Conservation (phyloP, 2,113 vertebrate species). For the Falcunculus frontatus region DNA sequence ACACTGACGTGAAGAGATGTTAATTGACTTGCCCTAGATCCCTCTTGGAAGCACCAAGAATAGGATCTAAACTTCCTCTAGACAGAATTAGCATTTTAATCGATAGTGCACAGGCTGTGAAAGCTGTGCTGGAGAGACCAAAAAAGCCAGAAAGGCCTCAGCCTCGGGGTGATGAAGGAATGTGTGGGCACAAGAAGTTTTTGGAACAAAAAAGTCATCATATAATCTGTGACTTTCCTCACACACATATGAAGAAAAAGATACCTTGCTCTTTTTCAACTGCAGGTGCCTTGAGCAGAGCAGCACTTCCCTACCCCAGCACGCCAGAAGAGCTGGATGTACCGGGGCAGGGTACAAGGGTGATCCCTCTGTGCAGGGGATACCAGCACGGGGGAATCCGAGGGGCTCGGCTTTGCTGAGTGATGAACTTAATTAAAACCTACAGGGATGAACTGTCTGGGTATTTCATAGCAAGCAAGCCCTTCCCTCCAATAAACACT, state of each 20-base stretch:
- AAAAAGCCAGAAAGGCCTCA: not conserved
- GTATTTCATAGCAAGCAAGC: fast-evolving
- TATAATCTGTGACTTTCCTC: not conserved
- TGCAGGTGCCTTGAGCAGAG: not conserved
- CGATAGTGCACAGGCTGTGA: not conserved
- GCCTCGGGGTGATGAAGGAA: not conserved
- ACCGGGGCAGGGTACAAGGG: not conserved
- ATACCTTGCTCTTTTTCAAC: not conserved
- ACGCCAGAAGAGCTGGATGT: fast-evolving
- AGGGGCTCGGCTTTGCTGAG: not conserved
- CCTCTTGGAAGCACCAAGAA: conserved; percentile 11
- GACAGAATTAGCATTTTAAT: not conserved
- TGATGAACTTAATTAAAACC: not conserved
- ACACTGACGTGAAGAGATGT: not conserved
- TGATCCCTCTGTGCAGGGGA: not conserved
- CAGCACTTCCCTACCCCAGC: not conserved
- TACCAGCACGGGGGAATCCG: not conserved
- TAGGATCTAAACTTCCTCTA: conserved; percentile 1
- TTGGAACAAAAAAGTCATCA: not conserved
- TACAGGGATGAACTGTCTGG: fast-evolving
- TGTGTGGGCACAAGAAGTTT: not conserved
- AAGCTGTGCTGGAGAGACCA: not conserved
- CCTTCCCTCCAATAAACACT: not conserved
- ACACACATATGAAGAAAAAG: not conserved
- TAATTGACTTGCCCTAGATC: conserved; percentile 43